Conservation (phyloP, 2,113 vertebrate genomes). For the Atherinomorus stipes region DNA sequence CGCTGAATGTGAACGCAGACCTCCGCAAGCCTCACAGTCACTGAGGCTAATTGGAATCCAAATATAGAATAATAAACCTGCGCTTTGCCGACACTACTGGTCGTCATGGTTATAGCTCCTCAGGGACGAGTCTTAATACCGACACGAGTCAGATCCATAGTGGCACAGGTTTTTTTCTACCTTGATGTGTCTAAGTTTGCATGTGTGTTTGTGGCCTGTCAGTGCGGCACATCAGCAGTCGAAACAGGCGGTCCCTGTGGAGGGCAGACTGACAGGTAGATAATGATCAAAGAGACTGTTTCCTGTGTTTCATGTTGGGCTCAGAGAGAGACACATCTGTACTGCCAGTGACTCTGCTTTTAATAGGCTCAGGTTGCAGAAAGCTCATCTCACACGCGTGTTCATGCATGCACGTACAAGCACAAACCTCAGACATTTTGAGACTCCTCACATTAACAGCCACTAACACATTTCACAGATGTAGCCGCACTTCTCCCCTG, state of each 20-base stretch:
- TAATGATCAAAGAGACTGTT: conserved; percentile 82
- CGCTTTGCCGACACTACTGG: conserved; percentile 56
- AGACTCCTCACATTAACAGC: conserved; percentile 62
- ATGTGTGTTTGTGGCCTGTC: conserved; percentile 72
- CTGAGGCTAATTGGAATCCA: conserved; percentile 73
- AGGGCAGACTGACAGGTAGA: conserved; percentile 80
- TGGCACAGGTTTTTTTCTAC: conserved; percentile 10
- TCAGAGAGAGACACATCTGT: conserved; percentile 74
- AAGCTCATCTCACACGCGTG: conserved; percentile 41
- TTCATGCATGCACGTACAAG: conserved; percentile 13
- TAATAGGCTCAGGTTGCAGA: conserved; percentile 63
- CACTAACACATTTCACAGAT: conserved; percentile 61
- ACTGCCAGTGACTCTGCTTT: conserved; percentile 59
- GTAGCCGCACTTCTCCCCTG: conserved; percentile 25
- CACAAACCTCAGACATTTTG: conserved; percentile 52
- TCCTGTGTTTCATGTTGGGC: conserved; percentile 78
- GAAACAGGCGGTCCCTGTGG: conserved; percentile 78
- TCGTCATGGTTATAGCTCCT: conserved; percentile 74
- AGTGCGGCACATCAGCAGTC: conserved; percentile 68
- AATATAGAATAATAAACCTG: conserved; percentile 74
- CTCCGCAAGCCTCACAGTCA: conserved; percentile 49
- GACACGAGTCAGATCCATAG: conserved; percentile 59
- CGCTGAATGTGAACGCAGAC: conserved; percentile 34
- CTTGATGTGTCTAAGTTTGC: conserved; percentile 62
- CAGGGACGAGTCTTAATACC: conserved; percentile 61